Evolutionary conservation across 2,888 invertebrate genomes (phyloP).

Genomic region (Macaria liturata): DNA sequence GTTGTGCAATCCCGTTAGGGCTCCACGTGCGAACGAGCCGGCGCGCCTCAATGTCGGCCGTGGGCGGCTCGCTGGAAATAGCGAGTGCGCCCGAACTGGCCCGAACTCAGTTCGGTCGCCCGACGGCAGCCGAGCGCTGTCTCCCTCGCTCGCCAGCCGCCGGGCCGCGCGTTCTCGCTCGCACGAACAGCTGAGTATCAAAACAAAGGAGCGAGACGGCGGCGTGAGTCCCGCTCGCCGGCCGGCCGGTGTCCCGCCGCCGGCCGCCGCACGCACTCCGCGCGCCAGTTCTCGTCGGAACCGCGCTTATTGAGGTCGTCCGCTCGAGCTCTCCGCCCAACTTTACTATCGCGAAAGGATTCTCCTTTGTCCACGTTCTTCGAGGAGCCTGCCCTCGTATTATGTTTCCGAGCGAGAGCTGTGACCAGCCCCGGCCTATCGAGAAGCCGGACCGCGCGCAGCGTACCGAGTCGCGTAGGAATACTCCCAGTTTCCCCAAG

Average conservation of each 20-base stretch:
- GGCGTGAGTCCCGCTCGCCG: constrained; percentile 76
- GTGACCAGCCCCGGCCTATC: constrained; percentile 75
- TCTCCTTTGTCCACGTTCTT: constrained; percentile 79
- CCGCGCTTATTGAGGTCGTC: constrained; percentile 74
- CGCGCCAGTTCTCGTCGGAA: constrained; percentile 79
- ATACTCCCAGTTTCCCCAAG: constrained; percentile 69
- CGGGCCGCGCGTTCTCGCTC: constrained; percentile 56
- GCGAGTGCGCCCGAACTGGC: constrained; percentile 60
- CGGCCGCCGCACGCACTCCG: constrained; percentile 54
- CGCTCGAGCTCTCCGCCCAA: constrained; percentile 70
- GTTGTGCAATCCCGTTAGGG: constrained; percentile 81
- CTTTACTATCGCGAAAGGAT: constrained; percentile 78
- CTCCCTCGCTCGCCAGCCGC: constrained; percentile 57
- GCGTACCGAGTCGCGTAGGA: constrained; percentile 65
- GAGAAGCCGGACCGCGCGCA: constrained; percentile 74
- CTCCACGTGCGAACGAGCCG: constrained; percentile 77
- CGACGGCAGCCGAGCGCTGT: constrained; percentile 52
- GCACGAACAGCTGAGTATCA: constrained; percentile 81
- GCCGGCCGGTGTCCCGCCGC: constrained; percentile 77
- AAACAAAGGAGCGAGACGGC: constrained; percentile 82
- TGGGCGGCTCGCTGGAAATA: constrained; percentile 72
- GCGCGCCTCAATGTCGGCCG: constrained; percentile 80
- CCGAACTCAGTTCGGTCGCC: constrained; percentile 49
- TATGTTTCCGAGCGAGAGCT: constrained; percentile 78
- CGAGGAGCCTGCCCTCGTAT: constrained; percentile 79